Evolutionary conservation across 1,140 invertebrate species (phyloP), one percentile per base, ranked within the genome.

Genomic region (Zaprionus davidi): DNA sequence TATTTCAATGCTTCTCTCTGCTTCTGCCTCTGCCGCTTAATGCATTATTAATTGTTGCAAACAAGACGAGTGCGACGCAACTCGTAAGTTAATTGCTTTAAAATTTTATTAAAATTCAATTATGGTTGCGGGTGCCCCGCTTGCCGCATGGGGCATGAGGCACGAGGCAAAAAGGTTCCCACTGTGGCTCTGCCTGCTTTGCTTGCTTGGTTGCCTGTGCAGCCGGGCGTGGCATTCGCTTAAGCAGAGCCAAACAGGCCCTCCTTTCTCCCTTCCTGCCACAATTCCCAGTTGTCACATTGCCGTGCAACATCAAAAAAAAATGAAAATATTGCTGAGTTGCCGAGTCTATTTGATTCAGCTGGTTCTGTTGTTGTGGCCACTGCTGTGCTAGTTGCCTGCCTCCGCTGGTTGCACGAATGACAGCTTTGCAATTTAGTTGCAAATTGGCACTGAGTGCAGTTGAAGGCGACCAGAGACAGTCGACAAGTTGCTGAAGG

Each of bases 81-180:
- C 76, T 70, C 57, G 60, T 53, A 58, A 79, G 68, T 76, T 88
- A 88, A 87, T 87, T 88, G 81, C 64, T 76, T 75, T 78, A 74
- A 57, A 84, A 84, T 87, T 88, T 87, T 82, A 87, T 87, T 88
- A 83, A 80, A 88, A 80, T 88, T 88, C 82, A 87, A 87, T 82
- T 88, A 79, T 66, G 68, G 68, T 71, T 83, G 81, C 82, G 82
- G 70, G 15, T 51, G 64, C 64, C 6, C 64, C 11, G 13, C 12
- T 22, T 46, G 51, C 60, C 13, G 44, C 11, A 13, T 34, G 36
- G 4, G 13, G 22, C 57, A 44, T 44, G 6, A n/a, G 5, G n/a
- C 41, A 44, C 41, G 41, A 46, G 41, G n/a, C 41, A 46, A 46
- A 44, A 46, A 46, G 41, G 46, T 51, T 51, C 20, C 46, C 46